phyloP scores from a whole-genome alignment of 2,113 vertebrate genomes.

The Corythaixoides concolor region DNA sequence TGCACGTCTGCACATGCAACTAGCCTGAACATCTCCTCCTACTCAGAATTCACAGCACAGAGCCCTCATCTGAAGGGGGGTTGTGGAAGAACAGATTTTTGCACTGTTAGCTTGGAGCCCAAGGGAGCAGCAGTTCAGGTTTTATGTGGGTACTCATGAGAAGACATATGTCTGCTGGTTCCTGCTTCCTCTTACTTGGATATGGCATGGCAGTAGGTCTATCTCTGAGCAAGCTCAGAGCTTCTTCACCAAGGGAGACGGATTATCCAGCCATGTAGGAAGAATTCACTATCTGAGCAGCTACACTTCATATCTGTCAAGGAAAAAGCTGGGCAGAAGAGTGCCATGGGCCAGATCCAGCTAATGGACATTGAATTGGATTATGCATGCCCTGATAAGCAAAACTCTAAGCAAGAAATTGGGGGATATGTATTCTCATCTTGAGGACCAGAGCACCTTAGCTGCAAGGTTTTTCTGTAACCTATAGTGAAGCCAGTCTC shows the following conservation, averaged over 20 bases:
- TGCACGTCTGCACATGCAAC: background rate
- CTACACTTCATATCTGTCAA: background rate
- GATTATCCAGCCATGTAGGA: background rate
- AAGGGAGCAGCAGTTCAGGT: background rate
- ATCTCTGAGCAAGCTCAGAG: background rate
- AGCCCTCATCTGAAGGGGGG: background rate
- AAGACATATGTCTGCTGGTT: background rate
- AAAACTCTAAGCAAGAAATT: conserved; percentile 4
- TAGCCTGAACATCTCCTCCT: background rate
- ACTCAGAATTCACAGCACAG: background rate
- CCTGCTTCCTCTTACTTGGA: background rate
- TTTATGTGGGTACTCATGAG: background rate
- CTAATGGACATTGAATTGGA: conserved; percentile 3
- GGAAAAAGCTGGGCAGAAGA: background rate
- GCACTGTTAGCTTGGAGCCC: background rate
- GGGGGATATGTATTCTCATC: background rate
- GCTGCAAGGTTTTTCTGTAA: background rate
- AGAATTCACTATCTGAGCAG: background rate
- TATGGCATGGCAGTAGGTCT: background rate
- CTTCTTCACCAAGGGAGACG: background rate
- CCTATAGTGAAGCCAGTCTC: background rate
- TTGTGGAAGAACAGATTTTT: background rate
- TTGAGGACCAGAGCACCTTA: background rate
- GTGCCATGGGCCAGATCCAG: background rate
- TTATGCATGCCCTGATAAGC: conserved; percentile 2